These are phyloP conservation scores for Gavia stellata DNA, from an alignment of 2,113 vertebrate genomes.

Conservation along the genomic window DNA sequence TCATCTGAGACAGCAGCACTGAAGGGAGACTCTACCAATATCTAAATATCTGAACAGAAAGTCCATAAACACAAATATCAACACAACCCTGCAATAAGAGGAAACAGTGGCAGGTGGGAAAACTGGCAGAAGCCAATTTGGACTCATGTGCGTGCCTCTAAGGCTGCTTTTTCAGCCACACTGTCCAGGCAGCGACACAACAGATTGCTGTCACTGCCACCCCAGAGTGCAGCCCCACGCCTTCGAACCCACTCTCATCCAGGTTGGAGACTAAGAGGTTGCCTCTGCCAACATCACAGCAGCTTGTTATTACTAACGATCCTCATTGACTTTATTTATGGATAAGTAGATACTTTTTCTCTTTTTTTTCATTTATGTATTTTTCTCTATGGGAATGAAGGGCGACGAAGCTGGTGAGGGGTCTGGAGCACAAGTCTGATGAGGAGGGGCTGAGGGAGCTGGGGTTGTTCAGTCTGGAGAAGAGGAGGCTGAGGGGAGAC, in stretches of 20 bases:
- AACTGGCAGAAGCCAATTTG: neutral
- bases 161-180: neutral
- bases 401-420: too few species aligned
- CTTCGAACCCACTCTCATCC: neutral
- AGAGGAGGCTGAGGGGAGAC: too few species aligned
- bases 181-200: neutral
- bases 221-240: neutral
- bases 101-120: neutral
- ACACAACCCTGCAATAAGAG: neutral
- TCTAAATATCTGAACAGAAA: neutral
- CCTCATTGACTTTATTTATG: neutral
- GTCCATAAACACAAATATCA: neutral
- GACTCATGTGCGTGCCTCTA: neutral
- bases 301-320: neutral
- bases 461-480: too few species aligned
- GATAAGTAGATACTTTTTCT: neutral
- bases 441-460: too few species aligned
- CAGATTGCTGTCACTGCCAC: neutral
- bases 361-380: rapidly evolving
- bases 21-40: neutral
- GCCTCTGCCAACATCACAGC: neutral
- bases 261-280: neutral
- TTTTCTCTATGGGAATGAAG: neutral
- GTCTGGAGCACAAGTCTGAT: too few species aligned
- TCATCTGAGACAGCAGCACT: neutral